A percentile compares a stretch with the other conserved stretches of the same genome.
Evolutionary conservation across 2,113 vertebrate genomes (phyloP).

Genomic region (Nymphicus hollandicus): DNA sequence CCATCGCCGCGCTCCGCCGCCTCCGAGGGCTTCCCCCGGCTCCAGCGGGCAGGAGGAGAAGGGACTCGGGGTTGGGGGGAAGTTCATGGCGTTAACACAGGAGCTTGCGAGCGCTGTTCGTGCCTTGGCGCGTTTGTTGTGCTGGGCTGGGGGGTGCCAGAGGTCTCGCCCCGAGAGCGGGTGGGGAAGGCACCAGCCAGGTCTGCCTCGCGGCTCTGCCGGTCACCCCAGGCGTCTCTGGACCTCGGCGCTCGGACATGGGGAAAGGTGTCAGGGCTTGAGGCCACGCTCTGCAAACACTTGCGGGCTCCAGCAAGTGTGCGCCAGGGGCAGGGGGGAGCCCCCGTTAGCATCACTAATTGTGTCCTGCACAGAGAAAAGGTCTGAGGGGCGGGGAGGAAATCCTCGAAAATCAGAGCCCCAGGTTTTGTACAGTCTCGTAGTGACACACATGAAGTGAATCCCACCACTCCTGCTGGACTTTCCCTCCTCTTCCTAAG

Average conservation of each 20-base stretch:
- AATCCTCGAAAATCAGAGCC: accelerated
- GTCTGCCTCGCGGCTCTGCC: not conserved
- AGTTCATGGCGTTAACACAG: accelerated
- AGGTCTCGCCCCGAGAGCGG: not conserved
- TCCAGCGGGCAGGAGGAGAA: not conserved
- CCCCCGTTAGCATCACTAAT: accelerated
- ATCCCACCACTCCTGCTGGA: not conserved
- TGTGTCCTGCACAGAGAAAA: not conserved
- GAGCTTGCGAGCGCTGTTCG: accelerated
- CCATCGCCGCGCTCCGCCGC: not conserved
- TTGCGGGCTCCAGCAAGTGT: not conserved
- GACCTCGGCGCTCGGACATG: accelerated
- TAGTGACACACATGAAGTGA: accelerated
- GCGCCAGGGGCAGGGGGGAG: not conserved
- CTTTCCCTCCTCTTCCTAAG: not conserved
- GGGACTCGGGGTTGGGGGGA: accelerated
- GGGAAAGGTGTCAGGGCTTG: not conserved
- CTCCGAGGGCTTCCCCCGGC: not conserved
- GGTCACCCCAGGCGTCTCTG: not conserved
- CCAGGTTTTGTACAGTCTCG: accelerated
- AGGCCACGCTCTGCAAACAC: not conserved
- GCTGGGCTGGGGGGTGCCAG: not conserved
- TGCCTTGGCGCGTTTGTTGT: not conserved
- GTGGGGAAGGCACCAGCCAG: not conserved
- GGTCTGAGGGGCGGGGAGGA: accelerated